These are phyloP conservation scores for Tiliacea aurago DNA, from an alignment of 2,888 invertebrate species.

Conservation along the genomic window DNA sequence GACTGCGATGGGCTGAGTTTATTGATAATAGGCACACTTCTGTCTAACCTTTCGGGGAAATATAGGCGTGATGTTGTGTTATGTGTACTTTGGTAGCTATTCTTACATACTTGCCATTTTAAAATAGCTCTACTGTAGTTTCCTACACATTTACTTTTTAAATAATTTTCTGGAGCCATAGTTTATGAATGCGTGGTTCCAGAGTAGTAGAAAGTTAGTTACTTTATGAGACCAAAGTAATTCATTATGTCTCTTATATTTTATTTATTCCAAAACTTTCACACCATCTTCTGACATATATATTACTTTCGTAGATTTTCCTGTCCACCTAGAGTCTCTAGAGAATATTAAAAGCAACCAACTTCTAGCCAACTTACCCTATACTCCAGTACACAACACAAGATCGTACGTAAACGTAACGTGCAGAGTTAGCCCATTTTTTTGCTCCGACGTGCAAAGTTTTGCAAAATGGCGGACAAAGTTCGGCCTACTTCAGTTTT, in stretches of 20 bases:
- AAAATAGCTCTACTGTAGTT: not conserved
- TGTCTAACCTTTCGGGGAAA: no score
- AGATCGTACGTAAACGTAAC: conserved; percentile 42
- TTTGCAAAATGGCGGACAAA: conserved; percentile 46
- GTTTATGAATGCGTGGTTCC: not conserved
- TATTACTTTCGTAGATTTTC: conserved; percentile 5
- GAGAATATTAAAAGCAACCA: conserved; percentile 22
- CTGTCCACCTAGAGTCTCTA: conserved; percentile 5
- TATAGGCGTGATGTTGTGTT: no score
- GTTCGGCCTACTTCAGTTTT: conserved; percentile 64
- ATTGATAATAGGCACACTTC: no score
- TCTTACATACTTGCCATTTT: not conserved
- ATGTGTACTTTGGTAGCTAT: not conserved
- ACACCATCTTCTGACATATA: not conserved
- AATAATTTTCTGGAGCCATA: not conserved
- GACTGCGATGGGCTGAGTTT: no score
- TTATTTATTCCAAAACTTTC: conserved; percentile 15
- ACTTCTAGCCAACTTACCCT: conserved; percentile 24
- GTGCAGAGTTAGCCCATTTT: conserved; percentile 54
- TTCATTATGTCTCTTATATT: not conserved
- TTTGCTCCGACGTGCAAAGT: conserved; percentile 59
- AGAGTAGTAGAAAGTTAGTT: not conserved
- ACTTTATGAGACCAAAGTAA: not conserved
- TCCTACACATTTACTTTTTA: not conserved
- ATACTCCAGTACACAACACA: conserved; percentile 34